Percentiles rank a stretch among this genome's conserved stretches.
These are phyloP conservation scores for Drosophila greeni DNA, from an alignment of 2,888 invertebrate species.

Conservation along the genomic window DNA sequence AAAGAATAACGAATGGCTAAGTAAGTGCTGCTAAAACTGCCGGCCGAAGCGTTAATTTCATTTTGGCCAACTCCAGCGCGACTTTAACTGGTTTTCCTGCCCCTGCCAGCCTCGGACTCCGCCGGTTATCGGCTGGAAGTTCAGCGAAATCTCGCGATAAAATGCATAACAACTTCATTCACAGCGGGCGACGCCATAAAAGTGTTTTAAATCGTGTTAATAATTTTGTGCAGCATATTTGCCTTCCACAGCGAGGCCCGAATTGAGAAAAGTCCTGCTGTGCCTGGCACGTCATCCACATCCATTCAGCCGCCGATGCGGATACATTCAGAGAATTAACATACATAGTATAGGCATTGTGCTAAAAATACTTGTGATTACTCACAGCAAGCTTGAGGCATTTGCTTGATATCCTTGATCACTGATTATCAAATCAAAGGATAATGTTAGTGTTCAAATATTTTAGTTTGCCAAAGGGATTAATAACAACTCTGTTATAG, in stretches of 20 bases:
- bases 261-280: constrained; percentile 71
- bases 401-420: not conserved
- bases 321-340: constrained; percentile 21
- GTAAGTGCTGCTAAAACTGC: constrained; percentile 69
- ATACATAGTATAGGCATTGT: not conserved
- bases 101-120: not conserved
- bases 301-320: constrained; percentile 32
- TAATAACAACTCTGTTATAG: too few species aligned
- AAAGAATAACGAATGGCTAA: constrained; percentile 44
- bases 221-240: constrained; percentile 76
- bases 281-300: constrained; percentile 70
- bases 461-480: not conserved
- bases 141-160: constrained; percentile 71
- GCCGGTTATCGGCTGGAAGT: constrained; percentile 34
- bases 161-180: constrained; percentile 78
- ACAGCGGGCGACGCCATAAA: constrained; percentile 78
- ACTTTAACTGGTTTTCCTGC: constrained; percentile 49
- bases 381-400: not conserved
- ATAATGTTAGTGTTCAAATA: not conserved
- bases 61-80: constrained; percentile 37
- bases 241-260: constrained; percentile 56
- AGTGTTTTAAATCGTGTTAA: constrained; percentile 79
- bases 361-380: not conserved
- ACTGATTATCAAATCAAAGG: not conserved
- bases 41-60: constrained; percentile 69